A percentile compares a stretch with the other conserved stretches of the same genome.
These are phyloP conservation scores for Leucozona laternaria DNA, from an alignment of 2,888 invertebrate genomes.

Conservation along the genomic window DNA sequence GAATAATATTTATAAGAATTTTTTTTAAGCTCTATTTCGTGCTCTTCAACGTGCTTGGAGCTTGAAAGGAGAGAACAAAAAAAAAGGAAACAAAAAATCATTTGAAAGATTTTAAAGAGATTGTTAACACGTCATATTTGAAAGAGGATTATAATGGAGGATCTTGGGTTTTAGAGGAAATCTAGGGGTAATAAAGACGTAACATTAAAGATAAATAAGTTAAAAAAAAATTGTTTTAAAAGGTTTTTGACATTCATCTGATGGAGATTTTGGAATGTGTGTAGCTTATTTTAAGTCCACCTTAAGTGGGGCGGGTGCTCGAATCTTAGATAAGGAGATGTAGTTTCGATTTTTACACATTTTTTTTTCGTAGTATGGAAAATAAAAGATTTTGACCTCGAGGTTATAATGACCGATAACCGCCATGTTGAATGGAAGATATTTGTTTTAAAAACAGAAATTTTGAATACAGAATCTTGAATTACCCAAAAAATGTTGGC, in stretches of 20 bases:
- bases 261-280: background rate
- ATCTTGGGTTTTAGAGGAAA: background rate
- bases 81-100: constrained; percentile 17
- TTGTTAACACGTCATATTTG: constrained; percentile 67
- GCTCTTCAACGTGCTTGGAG: background rate
- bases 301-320: too few relatives aligned
- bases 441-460: too few relatives aligned
- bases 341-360: too few relatives aligned
- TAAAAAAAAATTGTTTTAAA: background rate
- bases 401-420: too few relatives aligned
- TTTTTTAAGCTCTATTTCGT: background rate
- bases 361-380: too few relatives aligned
- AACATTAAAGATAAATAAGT: constrained; percentile 3
- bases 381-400: too few relatives aligned
- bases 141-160: constrained; percentile 45
- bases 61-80: too few relatives aligned
- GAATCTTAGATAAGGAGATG: too few relatives aligned
- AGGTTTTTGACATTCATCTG: constrained; percentile 26
- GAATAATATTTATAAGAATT: constrained; percentile 44
- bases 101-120: constrained; percentile 50
- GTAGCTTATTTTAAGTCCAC: too few relatives aligned
- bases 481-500: too few relatives aligned
- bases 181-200: constrained; percentile 8
- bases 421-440: too few relatives aligned
- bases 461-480: too few relatives aligned